Evolutionary conservation across 1,140 invertebrate species (phyloP).

Genomic region (Drosophila dunni): DNA sequence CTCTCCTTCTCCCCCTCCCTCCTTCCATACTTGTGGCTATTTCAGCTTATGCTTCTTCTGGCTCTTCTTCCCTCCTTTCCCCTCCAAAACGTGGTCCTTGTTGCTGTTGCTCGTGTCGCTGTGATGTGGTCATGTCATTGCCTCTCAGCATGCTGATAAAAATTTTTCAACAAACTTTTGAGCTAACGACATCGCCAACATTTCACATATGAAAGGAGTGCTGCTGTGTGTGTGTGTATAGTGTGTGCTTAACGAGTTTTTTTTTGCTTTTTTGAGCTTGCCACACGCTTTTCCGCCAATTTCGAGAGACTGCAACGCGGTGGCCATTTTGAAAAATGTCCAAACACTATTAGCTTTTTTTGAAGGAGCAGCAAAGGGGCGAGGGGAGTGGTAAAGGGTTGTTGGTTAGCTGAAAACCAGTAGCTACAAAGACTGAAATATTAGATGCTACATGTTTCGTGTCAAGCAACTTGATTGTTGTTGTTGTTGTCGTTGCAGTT

Average conservation of each 20-base stretch:
- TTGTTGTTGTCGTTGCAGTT: slow-evolving; percentile 25
- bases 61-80: background rate
- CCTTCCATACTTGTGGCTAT: slow-evolving; percentile 60
- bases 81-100: slow-evolving; percentile 19
- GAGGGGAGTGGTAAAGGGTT: background rate
- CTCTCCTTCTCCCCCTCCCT: too few species aligned
- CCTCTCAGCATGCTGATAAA: slow-evolving; percentile 75
- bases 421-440: slow-evolving; percentile 67
- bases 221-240: slow-evolving; percentile 11
- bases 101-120: slow-evolving; percentile 56
- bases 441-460: slow-evolving; percentile 80
- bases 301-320: slow-evolving; percentile 29
- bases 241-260: slow-evolving; percentile 37
- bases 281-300: slow-evolving; percentile 31
- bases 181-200: slow-evolving; percentile 71
- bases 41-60: slow-evolving; percentile 29
- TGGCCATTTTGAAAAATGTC: slow-evolving; percentile 76
- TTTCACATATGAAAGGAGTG: slow-evolving; percentile 17
- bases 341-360: slow-evolving; percentile 79
- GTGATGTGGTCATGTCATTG: slow-evolving; percentile 81
- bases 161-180: slow-evolving; percentile 78
- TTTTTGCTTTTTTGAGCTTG: slow-evolving; percentile 4
- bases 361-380: background rate
- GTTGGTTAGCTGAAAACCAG: background rate
- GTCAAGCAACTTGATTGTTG: slow-evolving; percentile 75